Percentiles rank a stretch among this genome's conserved stretches.
These are phyloP conservation scores for Leptarthrus brevirostris DNA, from an alignment of 2,888 invertebrate species.

Conservation along the genomic window DNA sequence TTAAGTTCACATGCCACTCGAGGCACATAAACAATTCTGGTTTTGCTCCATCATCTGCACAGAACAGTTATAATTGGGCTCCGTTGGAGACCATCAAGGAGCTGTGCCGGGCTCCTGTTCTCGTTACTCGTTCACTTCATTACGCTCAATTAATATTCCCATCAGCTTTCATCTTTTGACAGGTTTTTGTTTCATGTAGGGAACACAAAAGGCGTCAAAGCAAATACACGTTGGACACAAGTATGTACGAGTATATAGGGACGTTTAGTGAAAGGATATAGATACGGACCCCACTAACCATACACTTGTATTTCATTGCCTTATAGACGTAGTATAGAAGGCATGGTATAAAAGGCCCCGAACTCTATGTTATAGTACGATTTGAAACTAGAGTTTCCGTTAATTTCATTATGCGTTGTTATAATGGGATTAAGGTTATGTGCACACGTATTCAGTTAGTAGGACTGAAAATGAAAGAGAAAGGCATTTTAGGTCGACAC, in stretches of 20 bases:
- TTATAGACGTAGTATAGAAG: too few relatives aligned
- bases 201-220: slow-evolving; percentile 19
- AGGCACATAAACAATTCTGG: slow-evolving; percentile 30
- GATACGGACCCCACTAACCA: too few relatives aligned
- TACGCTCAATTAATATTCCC: slow-evolving; percentile 53
- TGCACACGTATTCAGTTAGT: slow-evolving; percentile 53
- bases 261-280: too few relatives aligned
- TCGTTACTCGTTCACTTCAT: slow-evolving; percentile 44
- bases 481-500: neutral
- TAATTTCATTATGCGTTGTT: slow-evolving; percentile 50
- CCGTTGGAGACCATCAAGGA: neutral
- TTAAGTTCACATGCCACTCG: slow-evolving; percentile 43
- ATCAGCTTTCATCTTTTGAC: slow-evolving; percentile 49
- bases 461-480: neutral
- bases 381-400: slow-evolving; percentile 28
- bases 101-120: neutral
- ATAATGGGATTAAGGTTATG: slow-evolving; percentile 51
- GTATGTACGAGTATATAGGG: too few relatives aligned
- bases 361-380: too few relatives aligned
- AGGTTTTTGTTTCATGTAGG: slow-evolving; percentile 37
- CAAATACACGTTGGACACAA: too few relatives aligned
- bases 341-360: too few relatives aligned
- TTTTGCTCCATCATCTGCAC: slow-evolving; percentile 23
- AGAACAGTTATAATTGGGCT: slow-evolving; percentile 3
- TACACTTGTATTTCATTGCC: too few relatives aligned